A percentile compares a stretch with the other conserved stretches of the same genome.
phyloP scores from a whole-genome alignment of 1,140 invertebrate genomes.

The Cheumatopsyche charites region DNA sequence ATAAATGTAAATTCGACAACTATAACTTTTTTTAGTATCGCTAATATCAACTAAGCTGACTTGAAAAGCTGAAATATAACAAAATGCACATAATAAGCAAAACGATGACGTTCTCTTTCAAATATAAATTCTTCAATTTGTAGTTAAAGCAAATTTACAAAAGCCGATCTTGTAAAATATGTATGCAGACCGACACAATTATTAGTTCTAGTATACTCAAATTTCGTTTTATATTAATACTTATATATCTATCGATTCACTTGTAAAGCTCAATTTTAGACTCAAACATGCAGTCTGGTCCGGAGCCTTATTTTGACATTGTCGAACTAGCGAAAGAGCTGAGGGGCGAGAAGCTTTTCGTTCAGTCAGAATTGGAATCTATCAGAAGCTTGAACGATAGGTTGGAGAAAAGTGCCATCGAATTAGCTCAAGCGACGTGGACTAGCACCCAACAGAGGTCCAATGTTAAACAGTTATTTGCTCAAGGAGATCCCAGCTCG shows the following conservation, averaged over 20 bases:
- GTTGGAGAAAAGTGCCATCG: slow-evolving; percentile 56
- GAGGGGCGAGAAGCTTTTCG: slow-evolving; percentile 59
- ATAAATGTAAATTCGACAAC: too few species aligned
- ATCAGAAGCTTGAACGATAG: slow-evolving; percentile 59
- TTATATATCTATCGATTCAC: neutral
- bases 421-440: slow-evolving; percentile 77
- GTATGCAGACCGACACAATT: too few species aligned
- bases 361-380: slow-evolving; percentile 59
- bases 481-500: slow-evolving; percentile 76
- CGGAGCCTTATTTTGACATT: slow-evolving; percentile 47
- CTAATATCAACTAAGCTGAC: too few species aligned
- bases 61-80: too few species aligned
- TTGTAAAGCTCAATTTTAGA: neutral
- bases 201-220: too few species aligned
- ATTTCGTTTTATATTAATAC: too few species aligned
- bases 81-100: too few species aligned
- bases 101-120: too few species aligned
- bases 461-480: slow-evolving; percentile 81
- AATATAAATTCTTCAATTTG: too few species aligned
- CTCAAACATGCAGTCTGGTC: neutral
- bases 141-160: too few species aligned
- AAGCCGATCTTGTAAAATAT: too few species aligned
- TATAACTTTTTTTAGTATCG: too few species aligned
- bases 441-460: slow-evolving; percentile 86
- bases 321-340: slow-evolving; percentile 59